Evolutionary conservation across 2,113 vertebrate genomes (phyloP).

Genomic region (Melanostigma gelatinosum): DNA sequence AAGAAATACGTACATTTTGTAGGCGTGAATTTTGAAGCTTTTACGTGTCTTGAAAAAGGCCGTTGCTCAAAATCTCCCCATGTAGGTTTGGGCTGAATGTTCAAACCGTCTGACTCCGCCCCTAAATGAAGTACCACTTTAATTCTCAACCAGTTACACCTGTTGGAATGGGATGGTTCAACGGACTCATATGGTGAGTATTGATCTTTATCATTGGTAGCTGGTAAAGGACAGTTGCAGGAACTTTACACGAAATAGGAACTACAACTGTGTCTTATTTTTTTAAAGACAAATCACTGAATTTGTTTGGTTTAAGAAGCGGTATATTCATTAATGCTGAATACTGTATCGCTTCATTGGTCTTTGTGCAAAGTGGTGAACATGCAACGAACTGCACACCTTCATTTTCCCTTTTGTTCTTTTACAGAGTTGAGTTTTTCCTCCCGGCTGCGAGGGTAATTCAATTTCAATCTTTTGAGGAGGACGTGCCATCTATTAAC

Average conservation of each 20-base stretch:
- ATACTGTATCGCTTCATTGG: slow-evolving; percentile 27
- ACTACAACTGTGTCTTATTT: not conserved
- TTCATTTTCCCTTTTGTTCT: slow-evolving; percentile 44
- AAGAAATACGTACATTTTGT: too few species aligned
- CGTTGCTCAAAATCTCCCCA: too few species aligned
- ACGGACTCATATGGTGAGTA: too few species aligned
- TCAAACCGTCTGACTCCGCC: too few species aligned
- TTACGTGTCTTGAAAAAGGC: too few species aligned
- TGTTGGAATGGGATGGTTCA: too few species aligned
- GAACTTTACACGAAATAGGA: not conserved
- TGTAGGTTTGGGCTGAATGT: too few species aligned
- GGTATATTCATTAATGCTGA: not conserved
- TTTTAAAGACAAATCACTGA: not conserved
- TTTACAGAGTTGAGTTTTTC: slow-evolving; percentile 14
- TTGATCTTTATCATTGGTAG: not conserved
- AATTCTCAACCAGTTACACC: too few species aligned
- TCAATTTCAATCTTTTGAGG: slow-evolving; percentile 55
- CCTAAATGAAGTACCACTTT: too few species aligned
- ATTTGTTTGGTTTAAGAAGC: not conserved
- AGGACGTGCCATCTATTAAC: slow-evolving; percentile 72
- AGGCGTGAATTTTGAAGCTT: too few species aligned
- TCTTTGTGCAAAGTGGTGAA: slow-evolving; percentile 45
- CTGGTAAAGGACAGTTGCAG: not conserved
- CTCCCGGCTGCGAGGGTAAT: slow-evolving; percentile 28
- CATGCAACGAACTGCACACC: slow-evolving; percentile 35